Percentiles rank a stretch among this genome's conserved stretches.
phyloP scores from a whole-genome alignment of 1,140 invertebrate species.

The Andrena cerasifolii region DNA sequence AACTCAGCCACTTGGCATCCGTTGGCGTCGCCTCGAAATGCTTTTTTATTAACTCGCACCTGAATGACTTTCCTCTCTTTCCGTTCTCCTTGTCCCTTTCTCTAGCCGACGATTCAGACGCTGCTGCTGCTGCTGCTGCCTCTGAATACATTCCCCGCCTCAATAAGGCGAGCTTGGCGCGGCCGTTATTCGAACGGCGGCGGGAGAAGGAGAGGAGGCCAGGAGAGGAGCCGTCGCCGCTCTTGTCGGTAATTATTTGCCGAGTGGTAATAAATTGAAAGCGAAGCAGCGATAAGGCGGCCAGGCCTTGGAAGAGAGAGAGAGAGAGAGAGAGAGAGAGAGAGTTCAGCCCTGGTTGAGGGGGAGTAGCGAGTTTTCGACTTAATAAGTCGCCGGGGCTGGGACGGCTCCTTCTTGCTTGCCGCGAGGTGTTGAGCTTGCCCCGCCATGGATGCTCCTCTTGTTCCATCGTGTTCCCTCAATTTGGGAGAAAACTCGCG shows the following conservation, averaged over 20 bases:
- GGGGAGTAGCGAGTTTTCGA: conserved; percentile 31
- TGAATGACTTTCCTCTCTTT: conserved; percentile 67
- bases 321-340: neutral
- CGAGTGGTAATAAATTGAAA: conserved; percentile 76
- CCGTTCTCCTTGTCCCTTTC: conserved; percentile 51
- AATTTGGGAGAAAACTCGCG: no score
- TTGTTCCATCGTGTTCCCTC: conserved; percentile 9
- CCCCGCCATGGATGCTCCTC: conserved; percentile 28
- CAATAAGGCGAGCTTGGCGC: conserved; percentile 64
- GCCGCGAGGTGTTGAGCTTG: conserved; percentile 45
- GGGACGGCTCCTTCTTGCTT: conserved; percentile 29
- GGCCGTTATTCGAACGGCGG: conserved; percentile 60
- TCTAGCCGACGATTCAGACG: conserved; percentile 55
- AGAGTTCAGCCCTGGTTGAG: conserved; percentile 6
- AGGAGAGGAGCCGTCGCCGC: conserved; percentile 40
- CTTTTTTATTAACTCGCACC: conserved; percentile 72
- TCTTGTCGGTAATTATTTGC: conserved; percentile 75
- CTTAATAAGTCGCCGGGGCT: conserved; percentile 40
- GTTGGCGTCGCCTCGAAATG: conserved; percentile 36
- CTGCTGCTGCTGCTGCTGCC: neutral
- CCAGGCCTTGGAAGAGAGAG: conserved; percentile 1
- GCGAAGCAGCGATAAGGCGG: conserved; percentile 61
- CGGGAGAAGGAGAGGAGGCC: neutral
- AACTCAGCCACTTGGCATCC: conserved; percentile 51
- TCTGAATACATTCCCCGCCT: conserved; percentile 63